These are phyloP conservation scores for Xestobium rufovillosum DNA, from an alignment of 2,888 invertebrate genomes.

Conservation along the genomic window DNA sequence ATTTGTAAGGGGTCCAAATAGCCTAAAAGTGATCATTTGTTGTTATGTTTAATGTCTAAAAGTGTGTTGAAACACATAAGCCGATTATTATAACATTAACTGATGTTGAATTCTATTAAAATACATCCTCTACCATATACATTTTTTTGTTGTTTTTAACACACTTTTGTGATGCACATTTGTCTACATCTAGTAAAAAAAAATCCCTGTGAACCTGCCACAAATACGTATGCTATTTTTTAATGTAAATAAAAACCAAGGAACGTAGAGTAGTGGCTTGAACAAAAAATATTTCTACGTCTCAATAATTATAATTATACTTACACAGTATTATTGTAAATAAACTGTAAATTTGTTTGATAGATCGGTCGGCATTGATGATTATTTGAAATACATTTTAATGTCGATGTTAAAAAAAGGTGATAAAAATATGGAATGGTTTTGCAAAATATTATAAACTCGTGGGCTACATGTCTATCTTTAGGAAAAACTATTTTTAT, in stretches of 20 bases:
- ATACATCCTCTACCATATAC: too few species aligned
- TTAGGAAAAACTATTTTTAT: slow-evolving; percentile 38
- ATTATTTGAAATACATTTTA: background rate
- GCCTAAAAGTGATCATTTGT: too few species aligned
- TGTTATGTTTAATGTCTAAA: too few species aligned
- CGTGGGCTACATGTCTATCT: slow-evolving; percentile 32
- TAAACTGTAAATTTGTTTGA: slow-evolving; percentile 33
- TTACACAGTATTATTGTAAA: slow-evolving; percentile 30
- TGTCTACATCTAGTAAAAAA: slow-evolving; percentile 3
- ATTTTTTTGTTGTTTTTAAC: background rate
- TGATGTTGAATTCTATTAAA: too few species aligned
- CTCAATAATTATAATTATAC: slow-evolving; percentile 35
- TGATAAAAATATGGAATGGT: slow-evolving; percentile 12
- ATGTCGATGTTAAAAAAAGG: background rate
- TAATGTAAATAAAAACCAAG: too few species aligned
- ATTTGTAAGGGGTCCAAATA: slow-evolving; percentile 41
- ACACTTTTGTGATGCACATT: slow-evolving; percentile 5
- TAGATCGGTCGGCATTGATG: slow-evolving; percentile 3
- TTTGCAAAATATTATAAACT: slow-evolving; percentile 28
- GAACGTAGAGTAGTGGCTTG: too few species aligned
- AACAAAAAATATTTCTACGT: too few species aligned
- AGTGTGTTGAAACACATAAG: too few species aligned
- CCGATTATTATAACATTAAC: too few species aligned
- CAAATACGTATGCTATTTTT: slow-evolving; percentile 40
- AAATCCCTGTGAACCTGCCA: slow-evolving; percentile 35